Evolutionary conservation across 1,140 invertebrate genomes (phyloP).

Genomic region (Aphis gossypii): DNA sequence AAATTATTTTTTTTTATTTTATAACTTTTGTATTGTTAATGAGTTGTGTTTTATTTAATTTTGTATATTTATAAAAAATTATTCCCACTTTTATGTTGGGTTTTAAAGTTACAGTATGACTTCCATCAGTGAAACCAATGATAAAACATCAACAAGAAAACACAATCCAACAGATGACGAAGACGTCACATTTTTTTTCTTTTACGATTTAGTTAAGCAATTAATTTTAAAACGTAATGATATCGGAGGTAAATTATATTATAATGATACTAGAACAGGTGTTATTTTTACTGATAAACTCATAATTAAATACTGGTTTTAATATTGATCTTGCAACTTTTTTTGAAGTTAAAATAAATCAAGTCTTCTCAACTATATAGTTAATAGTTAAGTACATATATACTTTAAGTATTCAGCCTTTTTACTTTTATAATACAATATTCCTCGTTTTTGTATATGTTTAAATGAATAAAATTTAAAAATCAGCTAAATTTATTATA

Average conservation of each 20-base stretch:
- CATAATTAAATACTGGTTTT: too few species aligned
- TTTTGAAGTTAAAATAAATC: background rate
- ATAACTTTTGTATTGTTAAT: background rate
- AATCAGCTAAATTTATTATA: too few species aligned
- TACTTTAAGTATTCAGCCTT: too few species aligned
- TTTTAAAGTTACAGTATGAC: background rate
- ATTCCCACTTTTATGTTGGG: background rate
- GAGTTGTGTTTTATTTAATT: background rate
- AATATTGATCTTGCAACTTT: too few species aligned
- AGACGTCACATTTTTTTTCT: conserved; percentile 23
- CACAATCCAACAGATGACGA: conserved; percentile 26
- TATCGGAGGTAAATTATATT: background rate
- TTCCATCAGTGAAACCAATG: background rate
- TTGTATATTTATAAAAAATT: background rate
- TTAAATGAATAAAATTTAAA: too few species aligned
- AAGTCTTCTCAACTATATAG: too few species aligned
- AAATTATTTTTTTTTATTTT: background rate
- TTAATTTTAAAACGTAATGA: conserved; percentile 20
- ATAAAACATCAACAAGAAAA: background rate
- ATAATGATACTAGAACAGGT: background rate
- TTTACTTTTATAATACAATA: too few species aligned
- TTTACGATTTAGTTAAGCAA: conserved; percentile 27
- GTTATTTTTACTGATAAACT: background rate
- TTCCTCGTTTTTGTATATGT: too few species aligned
- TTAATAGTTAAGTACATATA: too few species aligned